Percentiles rank a stretch among this genome's conserved stretches.
These are phyloP conservation scores for Pycnonotus jocosus DNA, from an alignment of 2,113 vertebrate genomes.

Conservation along the genomic window DNA sequence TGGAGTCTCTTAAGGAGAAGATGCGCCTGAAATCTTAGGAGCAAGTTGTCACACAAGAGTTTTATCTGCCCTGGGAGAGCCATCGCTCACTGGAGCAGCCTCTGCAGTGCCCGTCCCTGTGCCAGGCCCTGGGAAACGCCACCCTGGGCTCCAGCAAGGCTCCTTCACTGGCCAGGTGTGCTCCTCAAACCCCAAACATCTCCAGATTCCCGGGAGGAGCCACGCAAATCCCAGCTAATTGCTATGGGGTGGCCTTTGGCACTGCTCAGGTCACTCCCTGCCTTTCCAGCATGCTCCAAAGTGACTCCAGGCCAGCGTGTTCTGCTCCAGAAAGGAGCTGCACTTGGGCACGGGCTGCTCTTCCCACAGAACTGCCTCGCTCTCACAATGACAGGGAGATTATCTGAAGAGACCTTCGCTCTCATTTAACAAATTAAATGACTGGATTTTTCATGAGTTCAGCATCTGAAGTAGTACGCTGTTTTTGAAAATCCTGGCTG, in stretches of 20 bases:
- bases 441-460: constrained; percentile 40
- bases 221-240: constrained; percentile 15
- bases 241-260: not conserved
- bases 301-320: not conserved
- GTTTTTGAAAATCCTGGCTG: constrained; percentile 46
- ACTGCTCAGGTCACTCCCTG: not conserved
- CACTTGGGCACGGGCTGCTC: not conserved
- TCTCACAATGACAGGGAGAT: not conserved
- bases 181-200: not conserved
- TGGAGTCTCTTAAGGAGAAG: not conserved
- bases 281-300: not conserved
- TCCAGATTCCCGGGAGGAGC: not conserved
- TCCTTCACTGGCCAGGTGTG: not conserved
- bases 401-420: constrained; percentile 44
- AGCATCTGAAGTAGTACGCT: constrained; percentile 11
- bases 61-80: constrained; percentile 65
- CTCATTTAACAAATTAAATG: constrained; percentile 60
- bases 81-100: constrained; percentile 55
- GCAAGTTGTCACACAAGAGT: not conserved
- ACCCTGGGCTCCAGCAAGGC: constrained; percentile 1
- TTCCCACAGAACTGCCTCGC: not conserved
- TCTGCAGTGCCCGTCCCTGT: not conserved
- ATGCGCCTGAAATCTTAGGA: not conserved
- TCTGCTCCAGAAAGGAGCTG: not conserved
- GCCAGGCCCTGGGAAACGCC: not conserved